Percentiles rank a stretch among this genome's conserved stretches.
Conservation (phyloP, 35 echinoderm and acorn worm genomes). For the Stichopus chloronotus region DNA sequence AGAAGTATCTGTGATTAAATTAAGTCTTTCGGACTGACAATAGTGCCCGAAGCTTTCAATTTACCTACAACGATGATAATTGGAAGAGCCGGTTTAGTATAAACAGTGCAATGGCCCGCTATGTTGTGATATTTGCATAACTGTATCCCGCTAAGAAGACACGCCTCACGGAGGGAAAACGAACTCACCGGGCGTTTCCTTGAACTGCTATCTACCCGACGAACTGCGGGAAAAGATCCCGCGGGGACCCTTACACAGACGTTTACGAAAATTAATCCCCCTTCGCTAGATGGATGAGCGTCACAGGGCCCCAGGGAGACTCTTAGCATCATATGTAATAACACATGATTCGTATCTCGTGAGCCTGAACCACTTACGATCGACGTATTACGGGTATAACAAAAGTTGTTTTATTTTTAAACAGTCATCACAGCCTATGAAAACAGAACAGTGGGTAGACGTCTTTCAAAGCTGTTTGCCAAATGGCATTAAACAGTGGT, state of each 20-base stretch:
- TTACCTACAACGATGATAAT: constrained; percentile 17
- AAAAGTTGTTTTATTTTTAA: no score
- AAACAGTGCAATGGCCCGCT: constrained; percentile 32
- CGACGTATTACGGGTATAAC: not conserved
- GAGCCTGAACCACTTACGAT: not conserved
- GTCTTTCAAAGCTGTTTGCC: no score
- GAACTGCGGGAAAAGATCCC: not conserved
- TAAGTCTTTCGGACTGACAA: constrained; percentile 21
- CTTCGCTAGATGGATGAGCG: not conserved
- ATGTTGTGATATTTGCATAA: not conserved
- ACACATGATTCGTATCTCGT: constrained; percentile 22
- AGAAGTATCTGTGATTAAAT: constrained; percentile 18
- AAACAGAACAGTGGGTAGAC: no score
- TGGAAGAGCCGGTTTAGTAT: not conserved
- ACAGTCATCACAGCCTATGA: no score
- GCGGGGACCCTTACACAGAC: constrained; percentile 14
- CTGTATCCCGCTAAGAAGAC: not conserved
- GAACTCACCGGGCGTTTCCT: not conserved
- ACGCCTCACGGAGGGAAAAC: not conserved
- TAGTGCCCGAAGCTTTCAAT: not conserved
- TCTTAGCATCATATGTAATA: constrained; percentile 26
- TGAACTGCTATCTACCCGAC: not conserved
- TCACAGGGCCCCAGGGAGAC: constrained; percentile 22
- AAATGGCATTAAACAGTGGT: no score
- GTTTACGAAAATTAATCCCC: constrained; percentile 30